Percentiles rank a stretch among this genome's conserved stretches.
Conservation (phyloP, 2,888 invertebrate species). For the Athalia rosae region DNA sequence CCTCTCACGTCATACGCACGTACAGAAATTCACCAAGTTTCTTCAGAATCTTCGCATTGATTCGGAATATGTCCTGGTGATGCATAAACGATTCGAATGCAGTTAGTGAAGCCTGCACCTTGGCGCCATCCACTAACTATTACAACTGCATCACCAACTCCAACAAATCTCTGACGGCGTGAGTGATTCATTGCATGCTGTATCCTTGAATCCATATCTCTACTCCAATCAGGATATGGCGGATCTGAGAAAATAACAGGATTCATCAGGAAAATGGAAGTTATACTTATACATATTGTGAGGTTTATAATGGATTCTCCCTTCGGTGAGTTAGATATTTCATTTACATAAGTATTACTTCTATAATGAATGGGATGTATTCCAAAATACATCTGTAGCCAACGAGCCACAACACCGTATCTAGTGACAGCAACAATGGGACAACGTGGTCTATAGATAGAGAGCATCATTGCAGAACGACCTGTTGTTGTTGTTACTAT, state of each 20-base stretch:
- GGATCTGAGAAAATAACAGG: slow-evolving; percentile 61
- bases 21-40: slow-evolving; percentile 52
- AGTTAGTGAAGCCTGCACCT: slow-evolving; percentile 82
- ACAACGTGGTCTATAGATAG: slow-evolving; percentile 82
- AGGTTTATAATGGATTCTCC: neutral
- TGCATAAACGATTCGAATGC: slow-evolving; percentile 79
- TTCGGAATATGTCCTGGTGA: slow-evolving; percentile 56
- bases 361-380: slow-evolving; percentile 80
- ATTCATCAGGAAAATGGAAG: slow-evolving; percentile 1
- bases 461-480: slow-evolving; percentile 79
- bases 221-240: slow-evolving; percentile 76
- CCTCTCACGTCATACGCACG: neutral
- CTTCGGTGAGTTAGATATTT: too few species aligned
- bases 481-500: slow-evolving; percentile 80
- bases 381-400: slow-evolving; percentile 81
- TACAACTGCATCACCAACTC: slow-evolving; percentile 82
- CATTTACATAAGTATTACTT: slow-evolving; percentile 71
- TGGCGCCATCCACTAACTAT: slow-evolving; percentile 83
- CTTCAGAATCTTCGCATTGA: slow-evolving; percentile 51
- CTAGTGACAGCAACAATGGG: slow-evolving; percentile 83
- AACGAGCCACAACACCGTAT: slow-evolving; percentile 77
- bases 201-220: slow-evolving; percentile 79
- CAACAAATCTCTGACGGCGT: slow-evolving; percentile 79
- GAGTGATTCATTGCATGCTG: slow-evolving; percentile 79
- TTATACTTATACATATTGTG: slow-evolving; percentile 33